phyloP scores from a whole-genome alignment of 2,888 invertebrate genomes.

The Cephus pygmeus region DNA sequence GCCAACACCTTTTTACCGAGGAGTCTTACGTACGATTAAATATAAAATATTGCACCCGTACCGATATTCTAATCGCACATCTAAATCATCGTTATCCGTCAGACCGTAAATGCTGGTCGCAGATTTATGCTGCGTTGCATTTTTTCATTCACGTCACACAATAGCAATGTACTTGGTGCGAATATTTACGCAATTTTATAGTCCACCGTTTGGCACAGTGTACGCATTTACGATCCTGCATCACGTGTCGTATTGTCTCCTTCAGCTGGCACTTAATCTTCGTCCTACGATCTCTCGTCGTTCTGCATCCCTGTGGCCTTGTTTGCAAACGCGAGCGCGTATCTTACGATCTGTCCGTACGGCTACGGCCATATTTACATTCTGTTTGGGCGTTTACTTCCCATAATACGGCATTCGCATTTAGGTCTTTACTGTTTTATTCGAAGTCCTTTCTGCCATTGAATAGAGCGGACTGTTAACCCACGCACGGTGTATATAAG shows the following conservation, averaged over 20 bases:
- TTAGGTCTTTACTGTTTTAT: background rate
- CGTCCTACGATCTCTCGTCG: background rate
- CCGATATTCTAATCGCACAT: background rate
- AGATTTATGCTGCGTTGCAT: background rate
- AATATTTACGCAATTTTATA: background rate
- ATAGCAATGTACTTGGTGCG: background rate
- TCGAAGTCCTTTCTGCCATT: background rate
- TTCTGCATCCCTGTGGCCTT: constrained; percentile 15
- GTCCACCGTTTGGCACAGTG: constrained; percentile 16
- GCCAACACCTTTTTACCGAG: background rate
- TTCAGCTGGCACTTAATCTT: constrained; percentile 25
- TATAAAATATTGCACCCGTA: background rate
- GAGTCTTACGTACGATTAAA: background rate
- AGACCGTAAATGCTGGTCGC: background rate
- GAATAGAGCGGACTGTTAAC: background rate
- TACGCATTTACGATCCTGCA: constrained; percentile 24
- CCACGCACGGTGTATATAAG: background rate
- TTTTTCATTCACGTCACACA: background rate
- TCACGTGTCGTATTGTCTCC: constrained; percentile 23
- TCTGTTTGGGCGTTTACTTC: background rate
- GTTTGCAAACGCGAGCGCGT: background rate
- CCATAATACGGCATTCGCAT: background rate
- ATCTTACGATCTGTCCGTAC: background rate
- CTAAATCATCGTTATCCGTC: background rate
- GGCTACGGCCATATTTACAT: background rate